Conservation (phyloP, 2,797 vertebrate species). For the Betta splendens region DNA sequence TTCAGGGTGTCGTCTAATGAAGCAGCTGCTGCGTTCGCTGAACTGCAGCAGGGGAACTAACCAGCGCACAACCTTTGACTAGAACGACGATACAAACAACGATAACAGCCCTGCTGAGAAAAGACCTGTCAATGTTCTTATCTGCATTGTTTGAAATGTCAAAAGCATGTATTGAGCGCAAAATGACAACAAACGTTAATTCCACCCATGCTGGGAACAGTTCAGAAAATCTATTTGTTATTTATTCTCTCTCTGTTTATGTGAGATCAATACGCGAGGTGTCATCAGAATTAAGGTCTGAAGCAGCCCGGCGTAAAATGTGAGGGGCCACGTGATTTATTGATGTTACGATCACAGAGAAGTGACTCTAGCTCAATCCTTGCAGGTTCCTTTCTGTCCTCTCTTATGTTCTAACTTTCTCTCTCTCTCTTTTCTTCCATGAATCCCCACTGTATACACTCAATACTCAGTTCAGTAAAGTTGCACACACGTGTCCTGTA, state of each 20-base stretch:
- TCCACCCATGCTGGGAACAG: not conserved
- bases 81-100: not conserved
- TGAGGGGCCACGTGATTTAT: not conserved
- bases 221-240: not conserved
- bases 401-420: too few species aligned
- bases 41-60: not conserved
- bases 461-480: too few species aligned
- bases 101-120: not conserved
- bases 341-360: constrained; percentile 10
- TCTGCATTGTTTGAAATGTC: not conserved
- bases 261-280: constrained; percentile 24
- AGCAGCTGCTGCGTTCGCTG: not conserved
- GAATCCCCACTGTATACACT: too few species aligned
- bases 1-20: not conserved
- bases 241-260: not conserved
- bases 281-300: constrained; percentile 23
- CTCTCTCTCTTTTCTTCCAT: too few species aligned
- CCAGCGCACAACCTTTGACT: not conserved
- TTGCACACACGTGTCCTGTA: not conserved
- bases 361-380: not conserved
- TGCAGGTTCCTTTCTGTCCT: not conserved
- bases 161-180: constrained; percentile 13
- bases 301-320: not conserved
- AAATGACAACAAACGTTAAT: constrained; percentile 7
- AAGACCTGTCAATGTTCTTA: not conserved